Evolutionary conservation across 1,140 invertebrate genomes (phyloP), one percentile per base, ranked within the genome.

Genomic region (Procambarus virginalis): DNA sequence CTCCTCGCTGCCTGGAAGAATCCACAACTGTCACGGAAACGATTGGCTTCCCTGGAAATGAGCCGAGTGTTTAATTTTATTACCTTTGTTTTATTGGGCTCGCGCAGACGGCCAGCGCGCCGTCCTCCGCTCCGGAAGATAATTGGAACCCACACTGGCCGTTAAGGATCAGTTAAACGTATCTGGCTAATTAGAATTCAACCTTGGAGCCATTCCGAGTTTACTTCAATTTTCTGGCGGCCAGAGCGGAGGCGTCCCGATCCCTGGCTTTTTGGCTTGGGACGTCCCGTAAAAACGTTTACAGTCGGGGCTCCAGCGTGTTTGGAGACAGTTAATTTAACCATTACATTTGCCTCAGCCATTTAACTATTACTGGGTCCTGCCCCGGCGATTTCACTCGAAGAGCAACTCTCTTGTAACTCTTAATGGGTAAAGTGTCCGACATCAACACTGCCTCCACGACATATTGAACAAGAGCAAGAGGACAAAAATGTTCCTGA

Each of bases 71-170:
- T 84, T 84, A 84, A 84, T 84, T 86, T 86, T 86, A 86, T 78
- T 79, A 86, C 85, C 85, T 80, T 86, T 86, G 85, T 86, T 86
- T 86, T 86, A 86, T 86, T 86, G 48, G 85, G 77, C 85, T 22
- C 49, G 76, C 60, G 45, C 85, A 86, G 85, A 79, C 51, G 51
- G 58, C 20, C 76, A n/a, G 84, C 55, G 81, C 68, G 20, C 48
- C 17, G 9, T n/a, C 60, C 64, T n/a, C n/a, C 17, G 10, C 68
- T 34, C 68, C 64, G 58, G 8, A 79, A 86, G 84, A 86, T 68
- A 86, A 79, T 86, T 79, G 76, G 22, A 79, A 64, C 75, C 84
- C 75, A 86, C 84, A 86, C 75, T 79, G 22, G 76, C 84, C 84
- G 78, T 79, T 86, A 86, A 86, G 84, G 84, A 68, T 68, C 84